Conservation (phyloP, 2,888 invertebrate genomes). For the Erannis defoliaria region DNA sequence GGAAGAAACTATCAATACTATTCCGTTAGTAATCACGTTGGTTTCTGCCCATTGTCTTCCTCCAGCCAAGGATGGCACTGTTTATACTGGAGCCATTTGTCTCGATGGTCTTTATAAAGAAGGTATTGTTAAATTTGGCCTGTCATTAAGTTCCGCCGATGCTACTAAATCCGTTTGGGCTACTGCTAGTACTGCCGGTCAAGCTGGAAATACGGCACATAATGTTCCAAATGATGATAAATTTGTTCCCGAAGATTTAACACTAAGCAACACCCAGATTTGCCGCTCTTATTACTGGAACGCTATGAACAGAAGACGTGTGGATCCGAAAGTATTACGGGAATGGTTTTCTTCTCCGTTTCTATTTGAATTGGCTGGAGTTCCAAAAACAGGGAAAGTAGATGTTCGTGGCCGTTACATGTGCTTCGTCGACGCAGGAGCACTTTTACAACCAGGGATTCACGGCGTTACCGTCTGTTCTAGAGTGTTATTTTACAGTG, state of each 20-base stretch:
- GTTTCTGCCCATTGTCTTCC: conserved; percentile 77
- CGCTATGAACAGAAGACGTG: conserved; percentile 72
- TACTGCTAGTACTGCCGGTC: conserved; percentile 61
- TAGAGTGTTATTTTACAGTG: conserved; percentile 63
- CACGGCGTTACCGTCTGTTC: conserved; percentile 64
- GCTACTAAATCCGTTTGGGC: conserved; percentile 72
- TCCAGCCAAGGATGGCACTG: conserved; percentile 67
- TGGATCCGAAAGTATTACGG: conserved; percentile 60
- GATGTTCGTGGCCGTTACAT: conserved; percentile 74
- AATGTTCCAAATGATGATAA: conserved; percentile 64
- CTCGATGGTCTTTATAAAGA: conserved; percentile 51
- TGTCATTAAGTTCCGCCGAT: conserved; percentile 61
- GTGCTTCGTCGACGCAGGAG: conserved; percentile 70
- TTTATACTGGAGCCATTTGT: conserved; percentile 68
- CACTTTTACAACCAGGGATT: conserved; percentile 70
- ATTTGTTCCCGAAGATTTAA: conserved; percentile 65
- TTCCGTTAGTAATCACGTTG: conserved; percentile 70
- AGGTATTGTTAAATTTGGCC: conserved; percentile 62
- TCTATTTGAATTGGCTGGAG: conserved; percentile 75
- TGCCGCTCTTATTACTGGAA: conserved; percentile 76
- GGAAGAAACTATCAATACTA: conserved; percentile 44
- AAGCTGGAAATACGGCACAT: conserved; percentile 62
- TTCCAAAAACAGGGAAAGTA: conserved; percentile 69
- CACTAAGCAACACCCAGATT: conserved; percentile 41
- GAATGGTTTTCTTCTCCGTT: conserved; percentile 62